phyloP scores from a whole-genome alignment of 2,797 vertebrate genomes.

The Spondyliosoma cantharus region DNA sequence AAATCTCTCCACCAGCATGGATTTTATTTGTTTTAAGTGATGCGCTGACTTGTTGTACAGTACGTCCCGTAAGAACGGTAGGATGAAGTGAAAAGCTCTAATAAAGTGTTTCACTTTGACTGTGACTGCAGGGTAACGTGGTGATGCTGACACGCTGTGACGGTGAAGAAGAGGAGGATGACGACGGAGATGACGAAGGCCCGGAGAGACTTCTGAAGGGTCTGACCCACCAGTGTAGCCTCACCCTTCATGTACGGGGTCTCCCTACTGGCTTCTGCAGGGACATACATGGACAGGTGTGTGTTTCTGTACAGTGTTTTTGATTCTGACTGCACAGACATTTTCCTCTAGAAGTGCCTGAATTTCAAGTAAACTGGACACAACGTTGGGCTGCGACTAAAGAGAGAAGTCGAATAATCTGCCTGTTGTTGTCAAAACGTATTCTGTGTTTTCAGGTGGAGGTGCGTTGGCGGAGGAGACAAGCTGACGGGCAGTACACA shows the following conservation, averaged over 20 bases:
- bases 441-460: slow-evolving; percentile 83
- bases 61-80: background rate
- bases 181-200: slow-evolving; percentile 84
- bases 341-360: background rate
- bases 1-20: no score
- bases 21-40: background rate
- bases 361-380: background rate
- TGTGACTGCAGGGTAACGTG: slow-evolving; percentile 86
- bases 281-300: slow-evolving; percentile 95
- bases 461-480: slow-evolving; percentile 84
- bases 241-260: slow-evolving; percentile 89
- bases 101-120: background rate
- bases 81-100: background rate
- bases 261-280: slow-evolving; percentile 93
- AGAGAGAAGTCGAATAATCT: no score
- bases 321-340: background rate
- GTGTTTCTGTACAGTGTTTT: background rate
- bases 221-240: slow-evolving; percentile 89
- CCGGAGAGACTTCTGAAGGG: slow-evolving; percentile 84
- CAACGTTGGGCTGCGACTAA: background rate
- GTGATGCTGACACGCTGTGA: slow-evolving; percentile 88
- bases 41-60: background rate
- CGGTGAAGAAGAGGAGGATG: slow-evolving; percentile 78
- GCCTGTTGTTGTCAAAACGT: background rate
- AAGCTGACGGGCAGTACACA: slow-evolving; percentile 55